Conservation (phyloP, 2,797 vertebrate species). For the Acipenser oxyrinchus region DNA sequence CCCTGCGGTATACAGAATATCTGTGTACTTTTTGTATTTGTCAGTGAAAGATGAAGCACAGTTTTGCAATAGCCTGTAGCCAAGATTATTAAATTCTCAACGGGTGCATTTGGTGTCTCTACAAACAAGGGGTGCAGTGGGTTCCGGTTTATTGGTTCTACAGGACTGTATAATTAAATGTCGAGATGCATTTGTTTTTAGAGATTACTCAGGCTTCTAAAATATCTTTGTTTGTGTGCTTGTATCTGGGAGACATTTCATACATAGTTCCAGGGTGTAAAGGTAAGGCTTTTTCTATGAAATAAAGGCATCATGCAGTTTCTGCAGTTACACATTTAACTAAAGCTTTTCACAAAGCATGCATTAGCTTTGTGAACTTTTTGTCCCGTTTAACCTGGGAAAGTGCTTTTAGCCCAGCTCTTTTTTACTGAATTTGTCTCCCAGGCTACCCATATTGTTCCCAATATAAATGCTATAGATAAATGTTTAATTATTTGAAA, state of each 20-base stretch:
- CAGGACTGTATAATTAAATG: conserved; percentile 10
- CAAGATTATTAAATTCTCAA: conserved; percentile 21
- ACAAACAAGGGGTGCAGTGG: conserved; percentile 17
- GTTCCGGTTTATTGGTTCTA: conserved; percentile 12
- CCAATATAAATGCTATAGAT: no score
- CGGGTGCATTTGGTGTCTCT: conserved; percentile 16
- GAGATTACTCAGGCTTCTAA: conserved; percentile 1
- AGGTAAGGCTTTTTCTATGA: not conserved
- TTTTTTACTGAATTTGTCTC: no score
- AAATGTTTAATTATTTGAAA: no score
- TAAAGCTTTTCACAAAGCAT: no score
- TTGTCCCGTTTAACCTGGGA: no score
- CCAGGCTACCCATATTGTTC: no score
- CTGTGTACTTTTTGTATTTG: conserved; percentile 16
- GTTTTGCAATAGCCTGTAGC: conserved; percentile 12
- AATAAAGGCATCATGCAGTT: not conserved
- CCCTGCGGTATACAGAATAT: conserved; percentile 22
- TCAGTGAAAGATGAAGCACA: conserved; percentile 13
- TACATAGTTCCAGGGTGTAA: not conserved
- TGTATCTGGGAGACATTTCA: conserved; percentile 23
- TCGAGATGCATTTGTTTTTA: conserved; percentile 1
- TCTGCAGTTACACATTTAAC: not conserved
- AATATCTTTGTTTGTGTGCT: conserved; percentile 26
- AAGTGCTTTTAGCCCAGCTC: no score
- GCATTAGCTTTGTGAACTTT: no score